Conservation (phyloP, 2,797 vertebrate genomes). For the Enteromius treurensis region DNA sequence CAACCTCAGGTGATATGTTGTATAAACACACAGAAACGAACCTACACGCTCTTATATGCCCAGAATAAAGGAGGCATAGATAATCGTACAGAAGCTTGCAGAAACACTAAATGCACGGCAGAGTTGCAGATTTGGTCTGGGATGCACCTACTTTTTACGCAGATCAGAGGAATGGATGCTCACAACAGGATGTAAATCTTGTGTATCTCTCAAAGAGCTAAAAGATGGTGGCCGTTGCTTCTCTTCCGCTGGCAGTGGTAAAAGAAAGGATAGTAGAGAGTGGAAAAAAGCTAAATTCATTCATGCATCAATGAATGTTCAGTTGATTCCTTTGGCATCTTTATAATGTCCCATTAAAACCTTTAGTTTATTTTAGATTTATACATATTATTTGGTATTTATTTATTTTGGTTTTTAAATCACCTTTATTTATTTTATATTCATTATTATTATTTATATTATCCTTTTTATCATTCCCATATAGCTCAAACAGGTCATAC, state of each 20-base stretch:
- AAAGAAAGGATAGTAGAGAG: not conserved
- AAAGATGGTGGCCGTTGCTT: slow-evolving; percentile 1
- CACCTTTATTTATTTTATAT: not conserved
- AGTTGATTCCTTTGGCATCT: not conserved
- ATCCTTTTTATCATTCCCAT: not conserved
- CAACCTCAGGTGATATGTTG: slow-evolving; percentile 65
- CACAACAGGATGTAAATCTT: slow-evolving; percentile 36
- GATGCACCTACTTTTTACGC: not conserved
- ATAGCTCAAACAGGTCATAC: not conserved
- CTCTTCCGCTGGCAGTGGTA: not conserved
- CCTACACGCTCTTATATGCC: not conserved
- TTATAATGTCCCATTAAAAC: not conserved
- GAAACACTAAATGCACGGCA: not conserved
- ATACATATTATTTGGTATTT: not conserved
- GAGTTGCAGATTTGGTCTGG: slow-evolving; percentile 2
- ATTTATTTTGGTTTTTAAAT: not conserved
- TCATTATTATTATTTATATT: not conserved
- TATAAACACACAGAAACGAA: not conserved
- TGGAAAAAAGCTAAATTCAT: not conserved
- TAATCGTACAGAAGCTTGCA: not conserved
- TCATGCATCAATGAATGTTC: not conserved
- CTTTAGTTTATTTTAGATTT: no score
- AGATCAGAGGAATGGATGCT: slow-evolving; percentile 28
- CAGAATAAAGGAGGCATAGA: not conserved
- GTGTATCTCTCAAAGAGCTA: slow-evolving; percentile 13